These are phyloP conservation scores for Pseudois nayaur DNA, from an alignment of 2,113 vertebrate genomes.

Conservation along the genomic window DNA sequence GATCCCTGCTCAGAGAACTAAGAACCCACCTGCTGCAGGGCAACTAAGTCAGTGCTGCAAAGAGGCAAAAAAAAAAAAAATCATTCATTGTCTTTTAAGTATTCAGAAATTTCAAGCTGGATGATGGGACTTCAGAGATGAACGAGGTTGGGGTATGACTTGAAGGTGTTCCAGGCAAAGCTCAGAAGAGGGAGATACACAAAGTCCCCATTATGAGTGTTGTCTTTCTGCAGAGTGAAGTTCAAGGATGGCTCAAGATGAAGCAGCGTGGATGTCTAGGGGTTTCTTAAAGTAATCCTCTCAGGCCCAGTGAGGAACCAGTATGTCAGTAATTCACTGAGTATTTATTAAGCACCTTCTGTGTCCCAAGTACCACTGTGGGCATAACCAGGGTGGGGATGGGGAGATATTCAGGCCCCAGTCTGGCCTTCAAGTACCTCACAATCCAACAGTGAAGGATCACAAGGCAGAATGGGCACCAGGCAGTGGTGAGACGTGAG, in stretches of 20 bases:
- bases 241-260: background rate
- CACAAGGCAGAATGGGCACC: background rate
- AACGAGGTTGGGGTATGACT: too few relatives aligned
- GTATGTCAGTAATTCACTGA: background rate
- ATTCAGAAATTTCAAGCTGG: background rate
- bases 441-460: background rate
- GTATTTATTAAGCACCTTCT: background rate
- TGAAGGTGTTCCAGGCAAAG: background rate
- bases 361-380: background rate
- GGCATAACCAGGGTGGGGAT: too few relatives aligned
- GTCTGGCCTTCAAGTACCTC: background rate
- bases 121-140: background rate
- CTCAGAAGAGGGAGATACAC: background rate
- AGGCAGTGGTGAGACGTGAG: background rate
- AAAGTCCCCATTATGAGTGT: fast-evolving
- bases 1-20: background rate
- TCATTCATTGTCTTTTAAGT: background rate
- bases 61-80: background rate
- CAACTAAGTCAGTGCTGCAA: background rate
- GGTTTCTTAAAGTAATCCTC: background rate
- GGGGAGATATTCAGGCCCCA: background rate
- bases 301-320: background rate
- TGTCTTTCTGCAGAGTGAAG: background rate
- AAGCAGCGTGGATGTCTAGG: fast-evolving
- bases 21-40: background rate